Base-by-base conservation (phyloP, 2,113 vertebrate genomes). In the Chiloscyllium plagiosum region DNA sequence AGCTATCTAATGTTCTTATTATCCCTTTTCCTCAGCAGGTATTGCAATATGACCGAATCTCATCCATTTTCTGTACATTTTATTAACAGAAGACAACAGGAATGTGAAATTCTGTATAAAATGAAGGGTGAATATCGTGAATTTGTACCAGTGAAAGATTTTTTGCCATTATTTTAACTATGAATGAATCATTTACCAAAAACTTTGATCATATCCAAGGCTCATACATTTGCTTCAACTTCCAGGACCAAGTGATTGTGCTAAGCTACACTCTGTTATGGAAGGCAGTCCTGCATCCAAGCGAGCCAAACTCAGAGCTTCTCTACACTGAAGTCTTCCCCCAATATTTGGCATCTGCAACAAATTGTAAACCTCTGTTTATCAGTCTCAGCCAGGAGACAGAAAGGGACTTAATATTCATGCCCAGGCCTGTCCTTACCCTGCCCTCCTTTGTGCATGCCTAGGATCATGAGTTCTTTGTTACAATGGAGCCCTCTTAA, bases 1-100 rank as follows among this genome's bases (percentile, higher is more conserved):
- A 37, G 80, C n/a, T 42, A 83, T 5, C 37, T 83, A 17, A 37
- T 83, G 37, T 83, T 26, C 87, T 29, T 52, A 50, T 47, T 72
- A 22, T n/a, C 66, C 66, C 37, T 42, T 24, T 95, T 13, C 7
- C 37, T 95, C 22, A 29, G 42, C 29, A 72, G 68, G 68, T 33
- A 26, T 72, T 33, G 72, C 69, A 72, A 72, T 95, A 24, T 76
- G 37, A 95, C 52, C 72, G 69, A 95, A 76, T 95, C 69, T 2
- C 93, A 95, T 52, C 93, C 69, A 52, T 95, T 95, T 95, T 95
- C 22, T 26, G 47, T 95, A 52, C 94, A 95, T 47, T 95, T 95
- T 95, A 95, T 95, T 95, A 95, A 95, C 68, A 95, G 69, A 95
- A 95, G 47, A 68, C 94, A 95, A 72, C 68, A 95, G 94, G 69